These are phyloP conservation scores for Phrynocephalus forsythii DNA, from an alignment of 2,797 vertebrate genomes.

Conservation along the genomic window DNA sequence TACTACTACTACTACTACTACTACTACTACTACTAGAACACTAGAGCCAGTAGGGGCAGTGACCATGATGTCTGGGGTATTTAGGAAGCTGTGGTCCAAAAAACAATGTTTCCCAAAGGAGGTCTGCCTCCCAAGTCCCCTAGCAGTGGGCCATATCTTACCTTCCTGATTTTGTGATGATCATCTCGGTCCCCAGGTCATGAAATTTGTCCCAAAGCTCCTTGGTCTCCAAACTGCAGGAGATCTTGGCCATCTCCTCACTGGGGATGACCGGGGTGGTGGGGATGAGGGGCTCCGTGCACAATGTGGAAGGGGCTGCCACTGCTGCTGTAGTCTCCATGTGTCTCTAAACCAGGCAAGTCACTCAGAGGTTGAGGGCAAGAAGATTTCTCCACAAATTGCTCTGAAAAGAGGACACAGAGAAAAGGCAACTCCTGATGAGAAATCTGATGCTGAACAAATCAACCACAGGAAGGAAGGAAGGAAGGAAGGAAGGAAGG, in stretches of 20 bases:
- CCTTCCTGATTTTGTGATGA: slow-evolving; percentile 99
- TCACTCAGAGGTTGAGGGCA: slow-evolving; percentile 88
- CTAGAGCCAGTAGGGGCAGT: not conserved
- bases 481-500: not conserved
- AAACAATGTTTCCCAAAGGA: too few species aligned
- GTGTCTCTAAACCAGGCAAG: slow-evolving; percentile 86
- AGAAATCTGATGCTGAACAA: fast-evolving
- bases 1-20: not conserved
- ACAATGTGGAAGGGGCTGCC: slow-evolving; percentile 76
- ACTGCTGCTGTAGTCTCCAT: slow-evolving; percentile 81
- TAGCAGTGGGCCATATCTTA: slow-evolving; percentile 59
- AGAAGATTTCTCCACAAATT: slow-evolving; percentile 97
- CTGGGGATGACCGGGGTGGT: slow-evolving; percentile 91
- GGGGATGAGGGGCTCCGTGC: slow-evolving; percentile 96
- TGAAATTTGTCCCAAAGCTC: slow-evolving; percentile 99
- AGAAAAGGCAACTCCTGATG: not conserved
- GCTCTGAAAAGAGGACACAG: slow-evolving; percentile 81
- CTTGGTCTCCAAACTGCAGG: slow-evolving; percentile 95
- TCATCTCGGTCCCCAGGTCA: slow-evolving; percentile 97
- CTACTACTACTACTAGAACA: not conserved
- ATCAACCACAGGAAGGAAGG: not conserved
- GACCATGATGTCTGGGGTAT: not conserved
- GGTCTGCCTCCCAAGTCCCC: too few species aligned
- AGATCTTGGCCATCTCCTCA: slow-evolving; percentile 97
- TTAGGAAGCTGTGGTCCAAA: not conserved